These are phyloP conservation scores for Cryptus viduatorius DNA, from an alignment of 2,888 invertebrate genomes.

Conservation along the genomic window DNA sequence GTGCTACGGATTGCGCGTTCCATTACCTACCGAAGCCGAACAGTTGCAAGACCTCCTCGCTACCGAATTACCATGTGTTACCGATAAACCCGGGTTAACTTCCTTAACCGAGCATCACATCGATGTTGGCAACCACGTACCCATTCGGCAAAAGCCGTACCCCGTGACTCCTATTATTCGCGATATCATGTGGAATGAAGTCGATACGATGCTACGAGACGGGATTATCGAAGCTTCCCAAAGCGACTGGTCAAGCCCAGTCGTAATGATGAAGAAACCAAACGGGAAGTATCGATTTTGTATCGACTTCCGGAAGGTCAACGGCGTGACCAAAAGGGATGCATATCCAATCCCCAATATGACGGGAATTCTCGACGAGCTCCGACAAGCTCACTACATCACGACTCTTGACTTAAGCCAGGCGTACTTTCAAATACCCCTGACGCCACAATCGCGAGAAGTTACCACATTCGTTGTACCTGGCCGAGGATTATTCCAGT, in stretches of 20 bases:
- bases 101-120: constrained; percentile 43
- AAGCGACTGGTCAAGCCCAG: constrained; percentile 72
- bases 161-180: constrained; percentile 17
- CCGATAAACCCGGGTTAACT: constrained; percentile 26
- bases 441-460: constrained; percentile 64
- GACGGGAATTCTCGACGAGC: constrained; percentile 70
- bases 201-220: constrained; percentile 74
- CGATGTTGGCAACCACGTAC: constrained; percentile 29
- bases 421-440: constrained; percentile 76
- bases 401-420: constrained; percentile 75
- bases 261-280: constrained; percentile 73
- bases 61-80: constrained; percentile 8
- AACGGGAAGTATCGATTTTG: constrained; percentile 66
- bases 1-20: constrained; percentile 32
- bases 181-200: constrained; percentile 40
- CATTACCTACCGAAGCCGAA: not conserved
- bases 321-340: constrained; percentile 74
- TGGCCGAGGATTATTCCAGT: constrained; percentile 49
- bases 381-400: constrained; percentile 75
- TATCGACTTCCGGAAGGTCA: constrained; percentile 75
- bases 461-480: constrained; percentile 75
- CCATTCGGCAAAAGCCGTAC: constrained; percentile 53
- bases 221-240: constrained; percentile 69
- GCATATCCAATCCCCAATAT: constrained; percentile 50
- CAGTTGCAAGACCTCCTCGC: constrained; percentile 10